A percentile compares a stretch with the other conserved stretches of the same genome.
Evolutionary conservation across 1,140 invertebrate genomes (phyloP).

Genomic region (Formica selysi): DNA sequence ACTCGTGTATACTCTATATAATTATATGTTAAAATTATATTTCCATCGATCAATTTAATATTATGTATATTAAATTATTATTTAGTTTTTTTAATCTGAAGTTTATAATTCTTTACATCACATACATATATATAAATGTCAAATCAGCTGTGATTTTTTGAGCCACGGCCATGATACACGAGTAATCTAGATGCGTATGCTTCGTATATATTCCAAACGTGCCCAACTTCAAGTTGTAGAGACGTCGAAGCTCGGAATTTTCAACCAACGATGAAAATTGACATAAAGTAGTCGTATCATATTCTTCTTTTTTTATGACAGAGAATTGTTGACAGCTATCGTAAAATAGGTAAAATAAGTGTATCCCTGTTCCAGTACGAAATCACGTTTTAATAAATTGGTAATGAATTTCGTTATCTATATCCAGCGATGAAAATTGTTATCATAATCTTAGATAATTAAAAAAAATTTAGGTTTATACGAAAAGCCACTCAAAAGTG

Average conservation of each 20-base stretch:
- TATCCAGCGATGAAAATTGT: background rate
- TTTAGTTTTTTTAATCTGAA: conserved; percentile 28
- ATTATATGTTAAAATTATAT: background rate
- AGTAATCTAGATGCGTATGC: background rate
- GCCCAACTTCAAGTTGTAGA: background rate
- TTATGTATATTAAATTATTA: conserved; percentile 12
- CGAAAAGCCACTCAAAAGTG: background rate
- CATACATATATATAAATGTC: background rate
- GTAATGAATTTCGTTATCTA: conserved; percentile 13
- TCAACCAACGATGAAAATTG: background rate
- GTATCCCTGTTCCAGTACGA: background rate
- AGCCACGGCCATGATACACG: background rate
- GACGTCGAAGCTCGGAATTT: background rate
- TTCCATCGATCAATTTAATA: background rate
- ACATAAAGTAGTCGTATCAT: background rate
- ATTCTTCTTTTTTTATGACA: background rate
- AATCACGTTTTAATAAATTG: conserved; percentile 10
- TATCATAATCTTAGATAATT: background rate
- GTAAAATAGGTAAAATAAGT: conserved; percentile 16
- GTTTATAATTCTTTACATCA: background rate
- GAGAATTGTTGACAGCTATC: conserved; percentile 37
- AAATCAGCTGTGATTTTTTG: background rate
- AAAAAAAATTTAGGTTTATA: background rate
- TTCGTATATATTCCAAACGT: background rate
- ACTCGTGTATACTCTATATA: background rate